phyloP scores from a whole-genome alignment of 2,888 invertebrate genomes.

The Xestoiulus laeticollis region DNA sequence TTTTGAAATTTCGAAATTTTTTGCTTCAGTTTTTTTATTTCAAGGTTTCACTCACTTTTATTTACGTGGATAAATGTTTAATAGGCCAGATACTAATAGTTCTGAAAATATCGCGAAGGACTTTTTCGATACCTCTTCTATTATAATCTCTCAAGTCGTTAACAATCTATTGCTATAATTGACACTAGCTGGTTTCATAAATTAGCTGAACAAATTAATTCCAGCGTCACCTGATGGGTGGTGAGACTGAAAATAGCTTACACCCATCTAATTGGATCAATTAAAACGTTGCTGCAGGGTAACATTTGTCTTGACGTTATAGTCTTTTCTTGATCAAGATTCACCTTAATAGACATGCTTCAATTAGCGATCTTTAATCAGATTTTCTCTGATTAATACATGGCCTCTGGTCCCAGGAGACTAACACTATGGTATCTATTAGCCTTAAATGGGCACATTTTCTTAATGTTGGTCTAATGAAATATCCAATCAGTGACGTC shows the following conservation, averaged over 20 bases:
- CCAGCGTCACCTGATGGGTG: not conserved
- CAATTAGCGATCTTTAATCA: not conserved
- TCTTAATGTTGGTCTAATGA: not conserved
- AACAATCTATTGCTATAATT: not conserved
- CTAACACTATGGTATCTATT: not conserved
- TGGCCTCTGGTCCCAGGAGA: not conserved
- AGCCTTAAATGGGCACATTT: not conserved
- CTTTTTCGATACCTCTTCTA: not conserved
- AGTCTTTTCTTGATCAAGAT: not conserved
- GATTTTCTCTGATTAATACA: not conserved
- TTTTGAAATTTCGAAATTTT: not conserved
- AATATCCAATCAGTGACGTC: not conserved
- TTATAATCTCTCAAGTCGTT: not conserved
- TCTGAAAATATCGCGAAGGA: not conserved
- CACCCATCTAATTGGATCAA: not conserved
- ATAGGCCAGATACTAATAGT: not conserved
- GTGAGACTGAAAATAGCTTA: not conserved
- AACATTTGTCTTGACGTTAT: not conserved
- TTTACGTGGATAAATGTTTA: not conserved
- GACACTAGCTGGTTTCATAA: not conserved
- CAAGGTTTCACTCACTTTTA: not conserved
- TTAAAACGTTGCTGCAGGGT: not conserved
- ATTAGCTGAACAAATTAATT: slow-evolving; percentile 20
- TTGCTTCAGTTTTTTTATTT: not conserved
- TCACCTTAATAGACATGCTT: not conserved